Evolutionary conservation across 2,888 invertebrate genomes (phyloP).

Genomic region (Brachycybe producta): DNA sequence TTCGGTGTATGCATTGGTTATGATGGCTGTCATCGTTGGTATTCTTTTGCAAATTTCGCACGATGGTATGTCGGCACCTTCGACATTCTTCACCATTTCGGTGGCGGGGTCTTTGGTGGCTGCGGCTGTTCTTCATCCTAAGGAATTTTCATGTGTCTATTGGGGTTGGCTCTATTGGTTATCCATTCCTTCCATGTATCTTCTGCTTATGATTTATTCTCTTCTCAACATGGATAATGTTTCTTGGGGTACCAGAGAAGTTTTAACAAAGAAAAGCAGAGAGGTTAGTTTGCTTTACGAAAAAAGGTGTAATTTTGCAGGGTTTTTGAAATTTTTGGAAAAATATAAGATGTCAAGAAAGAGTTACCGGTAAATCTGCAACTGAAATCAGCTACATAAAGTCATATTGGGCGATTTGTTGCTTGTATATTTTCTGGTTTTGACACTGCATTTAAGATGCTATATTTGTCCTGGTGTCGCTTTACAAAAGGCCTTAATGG

Average conservation of each 20-base stretch:
- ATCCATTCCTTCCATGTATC: constrained; percentile 88
- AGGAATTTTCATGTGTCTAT: constrained; percentile 59
- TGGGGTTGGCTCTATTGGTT: constrained; percentile 73
- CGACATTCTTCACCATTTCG: constrained; percentile 67
- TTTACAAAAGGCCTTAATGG: too few species aligned
- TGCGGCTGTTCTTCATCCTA: constrained; percentile 57
- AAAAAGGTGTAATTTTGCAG: not conserved
- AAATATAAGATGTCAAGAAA: too few species aligned
- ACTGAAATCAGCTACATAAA: too few species aligned
- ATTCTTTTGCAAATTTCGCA: constrained; percentile 23
- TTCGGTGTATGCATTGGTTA: constrained; percentile 30
- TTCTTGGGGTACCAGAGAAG: constrained; percentile 87
- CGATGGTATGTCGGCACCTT: constrained; percentile 42
- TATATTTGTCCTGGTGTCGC: too few species aligned
- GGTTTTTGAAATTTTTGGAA: too few species aligned
- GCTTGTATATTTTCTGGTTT: too few species aligned
- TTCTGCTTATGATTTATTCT: constrained; percentile 80
- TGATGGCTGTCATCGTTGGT: constrained; percentile 32
- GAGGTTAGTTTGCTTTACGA: constrained; percentile 3
- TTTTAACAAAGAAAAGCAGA: constrained; percentile 8
- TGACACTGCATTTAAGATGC: too few species aligned
- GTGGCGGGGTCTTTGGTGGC: constrained; percentile 48
- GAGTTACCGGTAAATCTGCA: too few species aligned
- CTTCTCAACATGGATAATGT: constrained; percentile 86
- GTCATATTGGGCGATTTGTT: too few species aligned